Conservation (phyloP, 2,888 invertebrate genomes). For the Caenorhabditis zanzibari region DNA sequence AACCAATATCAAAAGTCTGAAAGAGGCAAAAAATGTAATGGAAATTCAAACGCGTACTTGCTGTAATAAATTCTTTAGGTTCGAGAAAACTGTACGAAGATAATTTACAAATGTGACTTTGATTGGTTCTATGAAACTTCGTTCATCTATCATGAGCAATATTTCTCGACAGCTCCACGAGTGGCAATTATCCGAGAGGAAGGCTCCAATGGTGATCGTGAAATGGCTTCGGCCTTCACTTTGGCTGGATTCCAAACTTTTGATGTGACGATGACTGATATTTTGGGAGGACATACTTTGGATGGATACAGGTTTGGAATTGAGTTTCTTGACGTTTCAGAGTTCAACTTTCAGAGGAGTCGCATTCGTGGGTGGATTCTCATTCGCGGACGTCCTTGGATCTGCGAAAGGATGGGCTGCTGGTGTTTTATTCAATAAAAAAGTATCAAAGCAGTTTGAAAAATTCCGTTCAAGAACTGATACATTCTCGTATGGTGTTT, state of each 20-base stretch:
- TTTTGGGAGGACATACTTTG: slow-evolving; percentile 66
- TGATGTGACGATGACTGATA: slow-evolving; percentile 87
- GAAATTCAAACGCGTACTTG: neutral
- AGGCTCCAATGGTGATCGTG: slow-evolving; percentile 96
- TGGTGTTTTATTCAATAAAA: slow-evolving; percentile 86
- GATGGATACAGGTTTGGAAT: slow-evolving; percentile 41
- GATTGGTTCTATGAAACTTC: slow-evolving; percentile 56
- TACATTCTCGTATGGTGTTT: slow-evolving; percentile 97
- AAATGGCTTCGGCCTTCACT: slow-evolving; percentile 93
- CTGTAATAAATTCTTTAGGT: slow-evolving; percentile 16
- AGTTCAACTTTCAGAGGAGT: slow-evolving; percentile 87
- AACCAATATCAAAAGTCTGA: slow-evolving; percentile 89
- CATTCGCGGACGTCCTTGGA: slow-evolving; percentile 97
- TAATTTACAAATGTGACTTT: slow-evolving; percentile 56
- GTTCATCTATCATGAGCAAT: slow-evolving; percentile 46
- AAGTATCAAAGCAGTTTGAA: slow-evolving; percentile 89
- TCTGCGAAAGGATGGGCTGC: slow-evolving; percentile 89
- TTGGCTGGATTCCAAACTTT: slow-evolving; percentile 90
- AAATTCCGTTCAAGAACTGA: slow-evolving; percentile 88
- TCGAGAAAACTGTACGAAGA: slow-evolving; percentile 36
- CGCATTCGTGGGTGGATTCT: slow-evolving; percentile 98
- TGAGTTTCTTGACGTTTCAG: neutral
- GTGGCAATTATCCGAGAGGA: slow-evolving; percentile 97
- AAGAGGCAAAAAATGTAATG: slow-evolving; percentile 88
- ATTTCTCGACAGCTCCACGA: slow-evolving; percentile 66